These are phyloP conservation scores for Caenorhabditis sp. DNA, from an alignment of 2,888 invertebrate species.

Conservation along the genomic window DNA sequence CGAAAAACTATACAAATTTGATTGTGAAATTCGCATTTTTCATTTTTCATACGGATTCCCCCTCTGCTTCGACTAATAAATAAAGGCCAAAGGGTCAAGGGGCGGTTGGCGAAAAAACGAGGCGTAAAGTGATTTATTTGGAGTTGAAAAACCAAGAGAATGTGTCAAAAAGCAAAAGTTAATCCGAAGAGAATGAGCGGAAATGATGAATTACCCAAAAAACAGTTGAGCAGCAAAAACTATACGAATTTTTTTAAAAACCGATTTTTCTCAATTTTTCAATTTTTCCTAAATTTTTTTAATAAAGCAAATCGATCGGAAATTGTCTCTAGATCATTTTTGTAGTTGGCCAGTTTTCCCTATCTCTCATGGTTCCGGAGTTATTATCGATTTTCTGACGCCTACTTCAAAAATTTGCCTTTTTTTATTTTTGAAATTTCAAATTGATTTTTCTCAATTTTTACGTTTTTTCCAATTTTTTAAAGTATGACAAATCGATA, in stretches of 20 bases:
- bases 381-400: neutral
- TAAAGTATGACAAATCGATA: neutral
- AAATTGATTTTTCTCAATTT: neutral
- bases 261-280: neutral
- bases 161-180: neutral
- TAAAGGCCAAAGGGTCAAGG: constrained; percentile 12
- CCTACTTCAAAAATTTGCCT: neutral
- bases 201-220: constrained; percentile 1
- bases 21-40: neutral
- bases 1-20: constrained; percentile 4
- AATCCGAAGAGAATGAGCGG: neutral
- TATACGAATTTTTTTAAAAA: neutral
- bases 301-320: neutral
- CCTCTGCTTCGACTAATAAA: constrained; percentile 3
- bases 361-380: neutral
- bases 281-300: neutral
- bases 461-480: neutral
- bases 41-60: neutral
- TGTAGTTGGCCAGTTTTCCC: neutral
- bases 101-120: neutral
- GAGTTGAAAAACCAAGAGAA: neutral
- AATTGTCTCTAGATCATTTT: neutral
- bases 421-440: no score
- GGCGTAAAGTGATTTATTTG: constrained; percentile 4
- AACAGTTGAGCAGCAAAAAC: neutral